Conservation (phyloP, 2,113 vertebrate genomes). For the Sylvietta virens region DNA sequence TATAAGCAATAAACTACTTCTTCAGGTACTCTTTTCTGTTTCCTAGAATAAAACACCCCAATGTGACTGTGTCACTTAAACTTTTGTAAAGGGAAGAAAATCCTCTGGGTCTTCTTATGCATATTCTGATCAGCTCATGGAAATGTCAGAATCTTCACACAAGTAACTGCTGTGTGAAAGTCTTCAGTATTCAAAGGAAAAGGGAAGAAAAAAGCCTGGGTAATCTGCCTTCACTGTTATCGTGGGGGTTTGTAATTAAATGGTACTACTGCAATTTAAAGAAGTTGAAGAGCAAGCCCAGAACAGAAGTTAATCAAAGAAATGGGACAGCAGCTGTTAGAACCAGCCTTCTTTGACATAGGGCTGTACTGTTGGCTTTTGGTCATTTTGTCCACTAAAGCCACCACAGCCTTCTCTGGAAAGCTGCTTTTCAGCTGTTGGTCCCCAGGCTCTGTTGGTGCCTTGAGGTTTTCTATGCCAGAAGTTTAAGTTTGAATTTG, state of each 20-base stretch:
- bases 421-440: background rate
- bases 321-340: background rate
- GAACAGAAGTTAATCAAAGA: background rate
- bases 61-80: background rate
- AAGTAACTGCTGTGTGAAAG: background rate
- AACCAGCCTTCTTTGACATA: background rate
- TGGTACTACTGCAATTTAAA: background rate
- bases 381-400: background rate
- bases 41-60: background rate
- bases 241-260: background rate
- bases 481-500: background rate
- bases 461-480: background rate
- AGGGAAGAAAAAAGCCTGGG: background rate
- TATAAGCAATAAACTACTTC: background rate
- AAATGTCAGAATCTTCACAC: background rate
- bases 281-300: background rate
- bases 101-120: background rate
- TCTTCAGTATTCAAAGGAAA: background rate
- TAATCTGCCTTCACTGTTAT: background rate
- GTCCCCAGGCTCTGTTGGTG: background rate
- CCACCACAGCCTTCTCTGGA: accelerated
- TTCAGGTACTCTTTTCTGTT: background rate
- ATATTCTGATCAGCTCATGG: conserved; percentile 13
- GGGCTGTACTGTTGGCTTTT: background rate
- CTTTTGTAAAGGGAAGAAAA: background rate